Evolutionary conservation across 2,888 invertebrate genomes (phyloP), one percentile per base, ranked within the genome.

Genomic region (Gymnoscelis rufifasciata): DNA sequence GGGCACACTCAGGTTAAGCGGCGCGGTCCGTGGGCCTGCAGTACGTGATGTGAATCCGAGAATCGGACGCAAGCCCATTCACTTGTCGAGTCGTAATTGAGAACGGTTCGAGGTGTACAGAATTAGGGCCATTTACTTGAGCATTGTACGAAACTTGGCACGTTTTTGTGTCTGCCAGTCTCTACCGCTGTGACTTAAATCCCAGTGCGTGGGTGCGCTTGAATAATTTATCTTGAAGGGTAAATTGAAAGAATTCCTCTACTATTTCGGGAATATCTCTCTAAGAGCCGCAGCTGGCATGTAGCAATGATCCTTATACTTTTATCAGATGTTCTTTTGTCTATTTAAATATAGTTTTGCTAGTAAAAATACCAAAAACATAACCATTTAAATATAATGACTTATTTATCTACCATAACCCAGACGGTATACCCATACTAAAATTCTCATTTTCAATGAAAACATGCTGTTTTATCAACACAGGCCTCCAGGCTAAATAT

Each of bases 21-120:
- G 24, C 43, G 39, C 41, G 42, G 38, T 26, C 24, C 39, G 29
- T 28, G 39, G 24, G 23, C 38, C 28, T 27, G 29, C 13, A 1
- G 49, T 24, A 57, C 57, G 57, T 57, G 57, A 54, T 43, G 39
- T 23, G 52, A 51, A 47, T 57, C 24, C 30, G 38, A 54, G 30
- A 30, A 24, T 43, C 24, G 7, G 30, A 28, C 31, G 14, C 35
- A 14, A 24, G 14, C 29, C 44, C 41, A 52, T 47, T 43, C 45
- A 54, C 45, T 37, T 47, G 54, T 51, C 51, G 50, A 42, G 43
- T 44, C 31, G 50, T 52, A 50, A 56, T 56, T 54, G 50, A 48
- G 50, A 43, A 53, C 42, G 43, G 47, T 38, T 40, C 29, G 38
- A 50, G 43, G 50, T 56, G 53, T 54, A 51, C 43, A 39, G 43